These are phyloP conservation scores for Gnathonemus longibarbis DNA, from an alignment of 2,113 vertebrate genomes.

Conservation along the genomic window DNA sequence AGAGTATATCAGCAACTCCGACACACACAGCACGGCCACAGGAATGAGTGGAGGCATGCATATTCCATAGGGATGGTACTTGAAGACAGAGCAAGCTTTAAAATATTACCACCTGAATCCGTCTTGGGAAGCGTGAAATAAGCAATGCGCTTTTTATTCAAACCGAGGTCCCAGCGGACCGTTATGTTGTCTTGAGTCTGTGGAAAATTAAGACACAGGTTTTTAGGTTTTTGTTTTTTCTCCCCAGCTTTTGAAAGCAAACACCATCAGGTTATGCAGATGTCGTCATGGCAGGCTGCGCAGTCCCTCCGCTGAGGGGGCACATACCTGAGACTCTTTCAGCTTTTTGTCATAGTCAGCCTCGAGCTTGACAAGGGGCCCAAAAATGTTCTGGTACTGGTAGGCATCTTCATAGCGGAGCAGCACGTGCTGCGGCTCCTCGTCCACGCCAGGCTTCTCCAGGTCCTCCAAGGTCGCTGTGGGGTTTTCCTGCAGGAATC, in stretches of 20 bases:
- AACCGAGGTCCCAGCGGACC: constrained; percentile 96
- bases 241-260: not conserved
- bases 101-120: constrained; percentile 83
- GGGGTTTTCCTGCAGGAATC: constrained; percentile 77
- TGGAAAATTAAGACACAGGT: constrained; percentile 1
- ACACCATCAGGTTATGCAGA: not conserved
- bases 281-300: not conserved
- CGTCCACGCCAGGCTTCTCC: constrained; percentile 94
- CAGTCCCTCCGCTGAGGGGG: not conserved
- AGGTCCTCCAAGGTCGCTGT: constrained; percentile 91
- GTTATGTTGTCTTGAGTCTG: constrained; percentile 99
- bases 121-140: constrained; percentile 99
- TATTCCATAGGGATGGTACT: constrained; percentile 33
- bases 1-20: not conserved
- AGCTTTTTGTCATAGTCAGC: constrained; percentile 98
- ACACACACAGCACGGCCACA: constrained; percentile 26
- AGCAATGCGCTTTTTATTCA: constrained; percentile 99
- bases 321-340: constrained; percentile 92
- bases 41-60: constrained; percentile 33
- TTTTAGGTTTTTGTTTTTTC: not conserved
- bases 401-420: constrained; percentile 96
- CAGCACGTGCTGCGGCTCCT: constrained; percentile 93
- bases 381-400: constrained; percentile 98
- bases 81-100: constrained; percentile 32
- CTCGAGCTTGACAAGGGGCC: constrained; percentile 94